Conservation (phyloP, 2,797 vertebrate genomes). For the Schizopygopsis pylzovi region DNA sequence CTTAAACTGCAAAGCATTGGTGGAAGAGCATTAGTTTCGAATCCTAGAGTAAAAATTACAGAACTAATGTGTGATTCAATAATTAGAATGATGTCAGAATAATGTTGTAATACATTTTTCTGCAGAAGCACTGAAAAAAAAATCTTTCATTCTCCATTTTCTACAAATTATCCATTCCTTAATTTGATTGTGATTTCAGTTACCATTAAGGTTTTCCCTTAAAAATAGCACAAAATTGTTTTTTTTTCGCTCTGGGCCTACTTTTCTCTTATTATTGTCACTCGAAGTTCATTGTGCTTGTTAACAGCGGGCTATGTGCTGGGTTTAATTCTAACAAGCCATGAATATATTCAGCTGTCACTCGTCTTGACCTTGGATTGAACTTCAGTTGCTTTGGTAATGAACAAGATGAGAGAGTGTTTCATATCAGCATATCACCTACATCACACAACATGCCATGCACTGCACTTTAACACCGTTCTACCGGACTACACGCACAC, state of each 20-base stretch:
- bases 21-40: not conserved
- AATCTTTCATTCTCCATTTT: not conserved
- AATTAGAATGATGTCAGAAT: not conserved
- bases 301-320: not conserved
- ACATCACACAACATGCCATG: too few species aligned
- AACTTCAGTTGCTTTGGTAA: conserved; percentile 26
- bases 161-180: not conserved
- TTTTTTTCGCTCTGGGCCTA: too few species aligned
- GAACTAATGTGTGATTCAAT: not conserved
- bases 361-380: conserved; percentile 20
- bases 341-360: conserved; percentile 47
- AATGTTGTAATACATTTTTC: not conserved
- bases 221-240: not conserved
- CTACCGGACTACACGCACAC: too few species aligned
- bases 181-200: not conserved
- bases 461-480: too few species aligned
- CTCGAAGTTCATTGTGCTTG: not conserved
- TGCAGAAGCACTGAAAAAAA: not conserved
- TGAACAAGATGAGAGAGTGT: not conserved
- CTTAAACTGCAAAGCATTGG: not conserved
- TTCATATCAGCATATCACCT: not conserved
- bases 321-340: conserved; percentile 6
- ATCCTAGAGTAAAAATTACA: not conserved
- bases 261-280: not conserved
- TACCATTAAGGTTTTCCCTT: not conserved